Conservation (phyloP, 2,797 vertebrate species). For the Peromyscus melanophrys region DNA sequence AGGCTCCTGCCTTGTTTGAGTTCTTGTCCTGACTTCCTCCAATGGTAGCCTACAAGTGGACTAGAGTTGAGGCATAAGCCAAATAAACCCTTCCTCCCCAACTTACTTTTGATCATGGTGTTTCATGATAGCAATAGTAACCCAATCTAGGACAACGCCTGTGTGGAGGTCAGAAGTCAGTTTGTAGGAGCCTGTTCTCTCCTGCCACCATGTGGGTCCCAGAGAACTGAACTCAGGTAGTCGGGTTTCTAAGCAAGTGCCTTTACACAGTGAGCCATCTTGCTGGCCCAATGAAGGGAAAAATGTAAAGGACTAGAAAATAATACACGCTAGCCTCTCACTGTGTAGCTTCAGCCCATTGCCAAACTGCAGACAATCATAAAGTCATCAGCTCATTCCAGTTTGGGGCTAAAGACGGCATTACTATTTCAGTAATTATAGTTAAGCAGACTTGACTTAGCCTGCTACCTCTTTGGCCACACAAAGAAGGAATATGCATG, state of each 20-base stretch:
- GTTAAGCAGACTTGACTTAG: not conserved
- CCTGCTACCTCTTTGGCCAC: not conserved
- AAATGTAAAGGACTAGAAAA: conserved; percentile 22
- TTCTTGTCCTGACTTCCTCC: not conserved
- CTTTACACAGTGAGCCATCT: not conserved
- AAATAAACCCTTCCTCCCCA: not conserved
- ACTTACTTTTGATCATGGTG: not conserved
- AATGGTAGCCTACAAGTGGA: not conserved
- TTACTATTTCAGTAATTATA: not conserved
- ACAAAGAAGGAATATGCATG: not conserved
- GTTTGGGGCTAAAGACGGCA: not conserved
- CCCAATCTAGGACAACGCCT: not conserved
- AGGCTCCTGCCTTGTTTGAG: not conserved
- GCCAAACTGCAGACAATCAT: not conserved
- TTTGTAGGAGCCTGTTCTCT: not conserved
- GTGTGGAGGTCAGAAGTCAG: not conserved
- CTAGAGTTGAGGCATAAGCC: not conserved
- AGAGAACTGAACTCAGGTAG: not conserved
- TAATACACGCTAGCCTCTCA: not conserved
- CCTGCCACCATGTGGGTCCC: not conserved
- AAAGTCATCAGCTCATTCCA: not conserved
- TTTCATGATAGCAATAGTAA: not conserved
- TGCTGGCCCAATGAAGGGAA: not conserved
- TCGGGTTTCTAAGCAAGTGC: not conserved
- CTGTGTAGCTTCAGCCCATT: not conserved